Evolutionary conservation across 2,797 vertebrate genomes (phyloP).

Genomic region (Rhyacichthys aspro): DNA sequence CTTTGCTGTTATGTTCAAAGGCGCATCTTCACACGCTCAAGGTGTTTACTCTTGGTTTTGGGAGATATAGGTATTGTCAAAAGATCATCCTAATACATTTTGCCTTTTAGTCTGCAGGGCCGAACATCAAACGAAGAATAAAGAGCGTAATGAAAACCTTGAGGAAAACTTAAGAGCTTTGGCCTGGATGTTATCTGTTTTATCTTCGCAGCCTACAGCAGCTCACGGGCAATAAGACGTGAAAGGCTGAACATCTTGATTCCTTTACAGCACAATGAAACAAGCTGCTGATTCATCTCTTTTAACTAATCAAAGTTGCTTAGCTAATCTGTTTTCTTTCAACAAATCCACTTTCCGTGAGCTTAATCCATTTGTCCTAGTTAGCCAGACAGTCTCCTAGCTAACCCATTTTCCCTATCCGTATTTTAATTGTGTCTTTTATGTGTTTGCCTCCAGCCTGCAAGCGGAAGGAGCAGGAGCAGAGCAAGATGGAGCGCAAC

Average conservation of each 20-base stretch:
- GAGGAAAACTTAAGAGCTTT: slow-evolving; percentile 22
- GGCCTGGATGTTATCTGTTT: slow-evolving; percentile 28
- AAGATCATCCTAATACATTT: slow-evolving; percentile 9
- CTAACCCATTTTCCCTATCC: slow-evolving; percentile 45
- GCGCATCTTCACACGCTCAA: background rate
- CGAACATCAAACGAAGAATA: slow-evolving; percentile 7
- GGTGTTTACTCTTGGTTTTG: slow-evolving; percentile 4
- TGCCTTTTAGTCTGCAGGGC: slow-evolving; percentile 5
- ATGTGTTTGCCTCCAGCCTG: slow-evolving; percentile 76
- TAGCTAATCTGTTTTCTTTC: slow-evolving; percentile 77
- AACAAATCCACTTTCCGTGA: slow-evolving; percentile 76
- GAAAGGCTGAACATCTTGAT: slow-evolving; percentile 64
- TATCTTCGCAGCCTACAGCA: slow-evolving; percentile 34
- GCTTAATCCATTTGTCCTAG: slow-evolving; percentile 79
- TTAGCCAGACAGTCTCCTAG: slow-evolving; percentile 67
- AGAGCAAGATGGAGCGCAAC: slow-evolving; percentile 85
- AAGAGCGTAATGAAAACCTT: slow-evolving; percentile 30
- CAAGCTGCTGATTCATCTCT: slow-evolving; percentile 77
- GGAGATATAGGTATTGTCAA: background rate
- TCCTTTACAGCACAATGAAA: slow-evolving; percentile 60
- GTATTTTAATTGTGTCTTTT: slow-evolving; percentile 32
- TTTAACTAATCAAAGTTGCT: slow-evolving; percentile 77
- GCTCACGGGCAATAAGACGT: slow-evolving; percentile 59
- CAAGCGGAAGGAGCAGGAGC: slow-evolving; percentile 88
- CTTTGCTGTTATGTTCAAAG: background rate